phyloP scores from a whole-genome alignment of 2,888 invertebrate genomes.

The Drosophila algonquin region DNA sequence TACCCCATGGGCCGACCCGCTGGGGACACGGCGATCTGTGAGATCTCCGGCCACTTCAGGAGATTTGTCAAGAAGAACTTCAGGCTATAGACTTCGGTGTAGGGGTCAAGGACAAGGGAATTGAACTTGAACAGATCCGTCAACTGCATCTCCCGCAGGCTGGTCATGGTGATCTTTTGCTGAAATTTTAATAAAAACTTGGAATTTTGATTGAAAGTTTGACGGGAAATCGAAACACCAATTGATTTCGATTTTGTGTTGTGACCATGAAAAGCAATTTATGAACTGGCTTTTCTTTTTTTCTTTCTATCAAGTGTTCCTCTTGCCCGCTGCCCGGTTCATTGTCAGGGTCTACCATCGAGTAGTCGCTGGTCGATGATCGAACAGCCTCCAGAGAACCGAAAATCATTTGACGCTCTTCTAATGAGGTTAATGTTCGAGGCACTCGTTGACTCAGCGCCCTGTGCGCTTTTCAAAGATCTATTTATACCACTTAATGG shows the following conservation, averaged over 20 bases:
- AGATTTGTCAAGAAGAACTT: slow-evolving; percentile 56
- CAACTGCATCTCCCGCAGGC: slow-evolving; percentile 49
- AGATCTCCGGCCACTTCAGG: slow-evolving; percentile 52
- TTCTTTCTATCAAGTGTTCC: neutral
- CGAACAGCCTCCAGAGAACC: slow-evolving; percentile 17
- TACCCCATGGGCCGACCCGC: slow-evolving; percentile 40
- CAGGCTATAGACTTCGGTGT: slow-evolving; percentile 58
- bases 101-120: slow-evolving; percentile 53
- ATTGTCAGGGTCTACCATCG: slow-evolving; percentile 4
- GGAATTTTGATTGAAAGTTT: neutral
- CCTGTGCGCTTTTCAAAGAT: slow-evolving; percentile 61
- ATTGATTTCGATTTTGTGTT: neutral
- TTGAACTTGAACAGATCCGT: slow-evolving; percentile 70
- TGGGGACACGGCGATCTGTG: slow-evolving; percentile 44
- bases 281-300: neutral
- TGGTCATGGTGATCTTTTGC: slow-evolving; percentile 39
- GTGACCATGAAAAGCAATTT: neutral
- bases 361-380: neutral
- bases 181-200: neutral
- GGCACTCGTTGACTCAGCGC: slow-evolving; percentile 65
- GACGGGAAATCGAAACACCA: slow-evolving; percentile 1
- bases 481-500: slow-evolving; percentile 77
- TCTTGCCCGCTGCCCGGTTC: neutral
- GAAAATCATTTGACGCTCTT: slow-evolving; percentile 38
- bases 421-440: slow-evolving; percentile 79